phyloP scores from a whole-genome alignment of 2,113 vertebrate species.

The Litocranius walleri region DNA sequence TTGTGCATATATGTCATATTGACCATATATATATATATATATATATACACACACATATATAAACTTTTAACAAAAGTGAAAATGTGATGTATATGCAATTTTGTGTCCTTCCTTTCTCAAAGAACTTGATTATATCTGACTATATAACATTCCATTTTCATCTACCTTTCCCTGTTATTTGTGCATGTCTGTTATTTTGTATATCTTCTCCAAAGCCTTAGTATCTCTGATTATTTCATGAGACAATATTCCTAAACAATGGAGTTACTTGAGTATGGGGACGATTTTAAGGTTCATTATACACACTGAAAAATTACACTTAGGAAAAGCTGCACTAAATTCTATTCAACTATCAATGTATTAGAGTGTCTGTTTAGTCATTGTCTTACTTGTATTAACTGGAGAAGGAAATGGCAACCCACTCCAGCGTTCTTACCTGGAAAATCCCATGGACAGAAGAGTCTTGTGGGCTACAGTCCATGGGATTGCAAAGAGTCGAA shows the following conservation, averaged over 20 bases:
- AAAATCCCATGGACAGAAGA: neutral
- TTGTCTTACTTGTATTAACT: neutral
- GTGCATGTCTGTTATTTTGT: neutral
- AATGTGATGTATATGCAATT: neutral
- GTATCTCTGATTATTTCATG: neutral
- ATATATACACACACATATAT: neutral
- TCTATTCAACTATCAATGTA: neutral
- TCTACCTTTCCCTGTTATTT: neutral
- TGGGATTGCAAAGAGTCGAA: accelerated
- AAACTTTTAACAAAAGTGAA: neutral
- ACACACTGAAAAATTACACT: neutral
- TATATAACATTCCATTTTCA: neutral
- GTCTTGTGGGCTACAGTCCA: neutral
- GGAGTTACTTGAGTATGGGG: neutral
- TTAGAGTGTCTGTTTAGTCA: neutral
- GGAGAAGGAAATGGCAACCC: neutral
- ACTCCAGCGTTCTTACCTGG: neutral
- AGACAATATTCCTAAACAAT: neutral
- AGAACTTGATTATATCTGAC: neutral
- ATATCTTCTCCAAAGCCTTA: neutral
- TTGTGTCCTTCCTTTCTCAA: neutral
- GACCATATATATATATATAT: neutral
- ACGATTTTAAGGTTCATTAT: neutral
- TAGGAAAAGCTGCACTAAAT: neutral
- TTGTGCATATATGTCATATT: neutral